Base-by-base conservation (phyloP, 1,140 invertebrate genomes). In the Ladona fulva region DNA sequence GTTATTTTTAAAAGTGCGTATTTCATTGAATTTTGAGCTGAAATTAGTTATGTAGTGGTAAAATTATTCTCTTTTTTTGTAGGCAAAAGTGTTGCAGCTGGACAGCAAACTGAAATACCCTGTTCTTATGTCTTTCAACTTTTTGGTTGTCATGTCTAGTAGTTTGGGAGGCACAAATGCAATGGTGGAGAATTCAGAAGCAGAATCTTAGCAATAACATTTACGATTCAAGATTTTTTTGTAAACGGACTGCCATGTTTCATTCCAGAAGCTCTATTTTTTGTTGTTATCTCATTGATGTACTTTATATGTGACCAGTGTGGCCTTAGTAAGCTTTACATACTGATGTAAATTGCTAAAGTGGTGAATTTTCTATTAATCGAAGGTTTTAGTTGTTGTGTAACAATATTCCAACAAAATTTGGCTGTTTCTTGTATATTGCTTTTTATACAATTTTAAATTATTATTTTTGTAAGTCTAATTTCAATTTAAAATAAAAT, bases 101-200 rank as follows among this genome's bases (percentile, higher is more conserved):
- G 90, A 91, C 37, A 85, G 87, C 25, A 87, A 90, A 74, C 81
- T 91, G 37, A 87, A 87, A 74, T 91, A 91, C 85, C 92, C 91
- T 0, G 80, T 92, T 73, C 86, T 90, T 66, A 86, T 93, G 82
- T 92, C 91, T 5, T 90, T 91, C 8, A 92, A 92, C 81, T 88
- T 92, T 83, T 85, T 92, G 82, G 88, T 91, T 74, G 89, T 89
- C 0, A 89, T 89, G 74, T 89, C 90, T 19, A 6, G 52, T 66
- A 66, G 52, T 3, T 22, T 66, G 5, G 52, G 52, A 16, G 3
- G 52, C n/a, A 22, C 12, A 19, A 22, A 16, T 16, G 3, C 52
- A 66, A 19, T 12, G 3, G 52, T 66, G 52, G 52, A 66, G 12
- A 22, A 66, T 19, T 16, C 52, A 19, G 52, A 66, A 66, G 52